phyloP scores from a whole-genome alignment of 2,113 vertebrate genomes.

The Shinisaurus crocodilurus region DNA sequence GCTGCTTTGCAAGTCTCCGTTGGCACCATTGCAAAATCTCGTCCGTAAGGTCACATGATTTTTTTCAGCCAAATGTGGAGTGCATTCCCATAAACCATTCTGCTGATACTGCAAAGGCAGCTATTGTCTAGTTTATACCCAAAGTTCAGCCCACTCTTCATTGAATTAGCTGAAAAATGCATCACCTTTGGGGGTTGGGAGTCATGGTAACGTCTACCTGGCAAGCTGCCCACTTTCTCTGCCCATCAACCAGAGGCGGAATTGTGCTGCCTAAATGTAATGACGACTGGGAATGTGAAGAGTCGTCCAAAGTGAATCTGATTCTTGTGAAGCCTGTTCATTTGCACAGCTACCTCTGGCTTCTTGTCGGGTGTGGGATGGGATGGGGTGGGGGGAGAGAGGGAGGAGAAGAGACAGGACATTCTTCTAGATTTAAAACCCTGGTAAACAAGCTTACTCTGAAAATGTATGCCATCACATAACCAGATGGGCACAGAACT shows the following conservation, averaged over 20 bases:
- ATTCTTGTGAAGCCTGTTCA: constrained; percentile 84
- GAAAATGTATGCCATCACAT: constrained; percentile 73
- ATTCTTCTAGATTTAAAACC: constrained; percentile 76
- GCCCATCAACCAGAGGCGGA: constrained; percentile 85
- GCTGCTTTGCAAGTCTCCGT: constrained; percentile 83
- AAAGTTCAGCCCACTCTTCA: constrained; percentile 88
- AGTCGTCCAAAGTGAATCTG: constrained; percentile 90
- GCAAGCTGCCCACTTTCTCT: constrained; percentile 90
- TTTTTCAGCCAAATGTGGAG: constrained; percentile 86
- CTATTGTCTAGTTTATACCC: constrained; percentile 96
- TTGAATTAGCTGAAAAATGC: constrained; percentile 88
- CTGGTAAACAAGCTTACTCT: constrained; percentile 72
- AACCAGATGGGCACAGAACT: constrained; percentile 65
- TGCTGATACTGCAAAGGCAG: constrained; percentile 95
- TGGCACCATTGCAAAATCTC: constrained; percentile 90
- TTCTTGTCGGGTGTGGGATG: constrained; percentile 66
- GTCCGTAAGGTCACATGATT: constrained; percentile 90
- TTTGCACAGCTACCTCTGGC: constrained; percentile 82
- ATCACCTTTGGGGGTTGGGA: constrained; percentile 93
- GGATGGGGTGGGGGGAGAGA: constrained; percentile 21
- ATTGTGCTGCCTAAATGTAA: constrained; percentile 87
- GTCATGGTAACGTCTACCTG: constrained; percentile 97
- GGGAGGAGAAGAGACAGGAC: background rate
- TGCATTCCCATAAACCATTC: constrained; percentile 91
- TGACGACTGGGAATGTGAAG: constrained; percentile 87